These are phyloP conservation scores for Malthinus flaveolus DNA, from an alignment of 2,888 invertebrate species.

Conservation along the genomic window DNA sequence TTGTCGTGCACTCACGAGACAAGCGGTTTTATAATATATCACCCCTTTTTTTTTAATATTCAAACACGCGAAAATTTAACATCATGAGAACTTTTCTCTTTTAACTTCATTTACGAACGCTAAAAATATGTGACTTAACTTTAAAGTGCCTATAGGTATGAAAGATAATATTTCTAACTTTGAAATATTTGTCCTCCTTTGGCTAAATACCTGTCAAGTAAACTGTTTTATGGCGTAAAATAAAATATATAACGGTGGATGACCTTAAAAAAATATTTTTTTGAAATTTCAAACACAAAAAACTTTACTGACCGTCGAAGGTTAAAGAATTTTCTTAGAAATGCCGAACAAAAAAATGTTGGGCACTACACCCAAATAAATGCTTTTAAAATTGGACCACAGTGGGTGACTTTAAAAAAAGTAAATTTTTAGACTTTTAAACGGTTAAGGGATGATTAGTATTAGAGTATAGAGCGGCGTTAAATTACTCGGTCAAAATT, in stretches of 20 bases:
- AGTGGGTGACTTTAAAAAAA: too few species aligned
- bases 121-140: too few species aligned
- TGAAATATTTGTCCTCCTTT: slow-evolving; percentile 8
- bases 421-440: too few species aligned
- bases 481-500: too few species aligned
- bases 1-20: slow-evolving; percentile 12
- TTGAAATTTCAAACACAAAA: not conserved
- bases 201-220: slow-evolving; percentile 18
- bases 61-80: not conserved
- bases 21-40: slow-evolving; percentile 16
- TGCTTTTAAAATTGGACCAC: too few species aligned
- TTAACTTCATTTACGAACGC: not conserved
- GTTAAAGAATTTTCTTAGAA: not conserved
- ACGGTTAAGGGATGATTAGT: too few species aligned
- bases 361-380: not conserved
- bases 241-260: slow-evolving; percentile 18
- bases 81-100: not conserved
- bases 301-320: not conserved
- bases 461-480: too few species aligned
- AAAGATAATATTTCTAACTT: not conserved
- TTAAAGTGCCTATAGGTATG: not conserved
- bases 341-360: not conserved
- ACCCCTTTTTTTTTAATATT: not conserved
- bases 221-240: slow-evolving; percentile 19
- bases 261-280: slow-evolving; percentile 2